Base-by-base conservation (phyloP, 1,140 invertebrate genomes). In the Bacillus rossius region DNA sequence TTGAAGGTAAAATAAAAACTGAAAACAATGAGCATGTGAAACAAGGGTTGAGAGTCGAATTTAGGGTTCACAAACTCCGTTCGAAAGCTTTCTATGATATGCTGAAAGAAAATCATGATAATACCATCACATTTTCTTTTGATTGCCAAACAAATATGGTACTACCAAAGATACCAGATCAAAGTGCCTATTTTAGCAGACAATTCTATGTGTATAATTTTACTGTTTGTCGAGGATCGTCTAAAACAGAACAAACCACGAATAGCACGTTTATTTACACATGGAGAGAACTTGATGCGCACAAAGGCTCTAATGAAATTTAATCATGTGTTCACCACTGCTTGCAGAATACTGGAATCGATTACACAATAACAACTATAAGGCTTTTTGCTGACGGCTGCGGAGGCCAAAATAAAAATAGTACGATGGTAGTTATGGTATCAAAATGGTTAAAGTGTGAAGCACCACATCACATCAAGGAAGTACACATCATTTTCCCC, bases 351-450 rank as follows among this genome's bases (percentile, higher is more conserved):
- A 55, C 37, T 42, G 17, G 4, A 4, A 17, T 17, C 3, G 20
- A 7, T 49, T 2, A 10, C 22, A 34, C 10, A 13, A 48, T 59
- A 43, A 43, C 29, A 22, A 23, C 51, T 17, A 17, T 45, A 22
- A 34, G 55, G 19, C 51, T 58, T 19, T 25, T 57, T 17, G 20
- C 38, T 20, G 54, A 60, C 48, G 58, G 47, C n/a, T 53, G 58
- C 29, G 37, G 17, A 22, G 58, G 58, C 8, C 56, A 60, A 57
- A 60, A 59, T 52, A 60, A 58, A 34, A 60, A 60, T 59, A n/a
- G n/a, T n/a, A n/a, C n/a, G n/a, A n/a, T n/a, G n/a, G n/a, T n/a
- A n/a, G n/a, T n/a, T n/a, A 57, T 60, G 55, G 13, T 45, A 3
- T 45, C 26, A 3, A 45, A 58, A 37, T 60, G 58, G 58, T 22